These are phyloP conservation scores for Meiosimyza decipiens DNA, from an alignment of 2,888 invertebrate genomes.

Conservation along the genomic window DNA sequence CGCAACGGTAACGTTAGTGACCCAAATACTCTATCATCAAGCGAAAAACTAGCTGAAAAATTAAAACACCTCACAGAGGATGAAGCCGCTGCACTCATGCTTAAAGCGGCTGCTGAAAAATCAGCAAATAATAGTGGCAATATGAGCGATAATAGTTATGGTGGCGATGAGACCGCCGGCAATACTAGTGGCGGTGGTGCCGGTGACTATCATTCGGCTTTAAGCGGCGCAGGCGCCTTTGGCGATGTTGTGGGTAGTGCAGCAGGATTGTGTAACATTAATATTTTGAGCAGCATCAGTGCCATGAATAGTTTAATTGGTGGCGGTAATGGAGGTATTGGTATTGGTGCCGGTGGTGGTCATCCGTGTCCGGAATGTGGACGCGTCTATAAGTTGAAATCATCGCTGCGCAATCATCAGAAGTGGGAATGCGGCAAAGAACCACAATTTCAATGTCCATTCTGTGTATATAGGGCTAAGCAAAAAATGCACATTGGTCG, in stretches of 20 bases:
- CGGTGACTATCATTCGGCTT: constrained; percentile 57
- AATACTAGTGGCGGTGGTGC: constrained; percentile 45
- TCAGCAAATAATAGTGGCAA: constrained; percentile 52
- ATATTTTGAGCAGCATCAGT: constrained; percentile 63
- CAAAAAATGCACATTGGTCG: constrained; percentile 87
- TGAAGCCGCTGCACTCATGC: constrained; percentile 59
- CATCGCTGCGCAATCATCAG: constrained; percentile 84
- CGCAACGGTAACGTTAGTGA: constrained; percentile 27
- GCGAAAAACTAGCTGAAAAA: constrained; percentile 50
- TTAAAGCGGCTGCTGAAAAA: constrained; percentile 60
- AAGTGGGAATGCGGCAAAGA: constrained; percentile 90
- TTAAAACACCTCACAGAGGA: constrained; percentile 59
- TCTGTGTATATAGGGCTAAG: constrained; percentile 85
- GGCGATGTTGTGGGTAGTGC: constrained; percentile 58
- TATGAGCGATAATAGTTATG: constrained; percentile 57
- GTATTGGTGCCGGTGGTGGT: constrained; percentile 67
- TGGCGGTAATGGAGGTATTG: constrained; percentile 50
- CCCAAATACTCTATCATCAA: constrained; percentile 23
- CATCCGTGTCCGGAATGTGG: constrained; percentile 86
- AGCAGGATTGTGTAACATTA: constrained; percentile 60
- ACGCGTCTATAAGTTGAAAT: constrained; percentile 86
- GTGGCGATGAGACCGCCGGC: constrained; percentile 51
- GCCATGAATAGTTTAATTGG: constrained; percentile 64
- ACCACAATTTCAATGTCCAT: constrained; percentile 84
- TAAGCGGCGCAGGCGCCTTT: constrained; percentile 56